A percentile compares a stretch with the other conserved stretches of the same genome.
Conservation (phyloP, 2,113 vertebrate genomes). For the Hypocryptadius cinnamomeus region DNA sequence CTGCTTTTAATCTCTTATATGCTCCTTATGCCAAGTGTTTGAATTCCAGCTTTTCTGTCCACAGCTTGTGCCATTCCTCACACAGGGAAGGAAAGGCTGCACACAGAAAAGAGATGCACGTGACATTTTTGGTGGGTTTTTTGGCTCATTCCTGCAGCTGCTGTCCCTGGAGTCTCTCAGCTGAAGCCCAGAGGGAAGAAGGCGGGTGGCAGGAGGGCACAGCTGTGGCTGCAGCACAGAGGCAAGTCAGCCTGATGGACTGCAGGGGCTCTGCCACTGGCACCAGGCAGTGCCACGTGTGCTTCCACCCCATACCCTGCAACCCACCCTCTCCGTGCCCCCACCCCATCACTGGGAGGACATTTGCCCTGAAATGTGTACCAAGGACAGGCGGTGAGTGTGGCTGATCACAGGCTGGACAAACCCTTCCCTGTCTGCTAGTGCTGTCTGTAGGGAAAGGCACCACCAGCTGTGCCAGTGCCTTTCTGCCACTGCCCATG, state of each 20-base stretch:
- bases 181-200: not conserved
- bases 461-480: not conserved
- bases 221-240: not conserved
- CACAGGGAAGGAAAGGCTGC: not conserved
- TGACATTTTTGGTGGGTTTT: not conserved
- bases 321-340: fast-evolving
- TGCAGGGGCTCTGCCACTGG: not conserved
- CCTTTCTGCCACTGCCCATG: not conserved
- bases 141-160: not conserved
- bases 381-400: fast-evolving
- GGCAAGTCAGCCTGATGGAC: not conserved
- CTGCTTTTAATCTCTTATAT: not conserved
- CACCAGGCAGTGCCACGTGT: fast-evolving
- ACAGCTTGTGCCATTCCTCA: not conserved
- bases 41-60: not conserved
- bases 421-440: not conserved
- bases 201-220: fast-evolving
- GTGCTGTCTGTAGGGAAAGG: fast-evolving
- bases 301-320: not conserved
- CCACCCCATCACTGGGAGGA: fast-evolving
- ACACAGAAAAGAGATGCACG: fast-evolving
- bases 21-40: fast-evolving
- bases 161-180: not conserved
- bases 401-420: not conserved
- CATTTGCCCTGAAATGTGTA: fast-evolving